Evolutionary conservation across 2,113 vertebrate genomes (phyloP), one percentile per base, ranked within the genome.

Genomic region (Hyaena hyaena): DNA sequence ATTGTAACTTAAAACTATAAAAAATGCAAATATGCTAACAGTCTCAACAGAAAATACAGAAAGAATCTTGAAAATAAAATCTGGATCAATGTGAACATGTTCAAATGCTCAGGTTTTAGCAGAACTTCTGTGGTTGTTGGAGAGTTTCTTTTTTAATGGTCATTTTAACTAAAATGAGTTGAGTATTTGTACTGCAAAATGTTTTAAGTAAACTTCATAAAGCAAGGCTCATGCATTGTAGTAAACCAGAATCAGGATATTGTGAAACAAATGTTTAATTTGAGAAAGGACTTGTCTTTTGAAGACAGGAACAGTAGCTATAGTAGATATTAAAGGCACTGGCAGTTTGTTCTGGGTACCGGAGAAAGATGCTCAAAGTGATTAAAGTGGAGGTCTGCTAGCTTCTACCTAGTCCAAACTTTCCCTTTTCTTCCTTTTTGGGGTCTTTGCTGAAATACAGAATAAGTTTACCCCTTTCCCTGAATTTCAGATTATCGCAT

Each of bases 1-100:
- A 69, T 16, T 92, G 7, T 93, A 96, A 95, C 35, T 87, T 71
- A 88, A 93, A 96, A 92, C 74, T 77, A 93, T 21, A 66, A 95
- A 43, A 95, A 92, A 65, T 76, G 66, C 16, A 76, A 97, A 90
- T 61, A 95, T 66, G 39, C 19, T 48, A 90, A 92, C 33, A 68
- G 21, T 66, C 53, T 92, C 21, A 94, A 86, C 14, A 88, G 61
- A 83, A 79, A 88, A 61, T 65, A 90, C 31, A 79, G 50, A 76
- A 80, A 88, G n/a, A 85, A 73, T 15, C 5, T 73, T 58, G 17
- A 81, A 88, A 23, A 94, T 83, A 83, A 82, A 94, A 97, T 63
- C 23, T n/a, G 28, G 45, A 66, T 58, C 84, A 89, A 77, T 33
- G 23, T 81, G 76, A 95, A 35, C 77, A 90, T 80, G n/a, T 48